Conservation (phyloP, 2,888 invertebrate genomes). For the Yponomeuta sedellus region DNA sequence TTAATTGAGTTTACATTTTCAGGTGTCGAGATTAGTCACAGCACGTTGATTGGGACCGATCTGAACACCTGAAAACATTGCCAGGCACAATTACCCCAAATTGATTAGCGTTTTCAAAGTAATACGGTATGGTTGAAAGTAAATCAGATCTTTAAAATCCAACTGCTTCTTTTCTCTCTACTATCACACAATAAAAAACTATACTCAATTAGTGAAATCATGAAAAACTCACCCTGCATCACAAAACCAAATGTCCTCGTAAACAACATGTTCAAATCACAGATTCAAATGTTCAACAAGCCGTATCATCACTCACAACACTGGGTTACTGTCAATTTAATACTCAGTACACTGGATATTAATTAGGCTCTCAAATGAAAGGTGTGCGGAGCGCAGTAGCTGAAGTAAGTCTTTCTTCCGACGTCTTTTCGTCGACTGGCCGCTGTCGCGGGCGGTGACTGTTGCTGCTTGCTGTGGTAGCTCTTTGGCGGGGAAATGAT, state of each 20-base stretch:
- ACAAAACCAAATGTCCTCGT: slow-evolving; percentile 50
- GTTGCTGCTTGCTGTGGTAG: neutral
- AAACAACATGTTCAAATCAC: slow-evolving; percentile 38
- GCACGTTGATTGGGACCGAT: too few relatives aligned
- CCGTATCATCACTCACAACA: slow-evolving; percentile 66
- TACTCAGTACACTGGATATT: slow-evolving; percentile 10
- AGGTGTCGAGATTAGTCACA: too few relatives aligned
- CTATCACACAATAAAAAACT: too few relatives aligned
- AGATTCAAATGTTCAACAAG: slow-evolving; percentile 34
- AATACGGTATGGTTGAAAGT: too few relatives aligned
- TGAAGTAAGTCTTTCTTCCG: neutral
- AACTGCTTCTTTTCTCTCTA: too few relatives aligned
- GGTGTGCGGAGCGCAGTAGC: neutral
- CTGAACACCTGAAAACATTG: too few relatives aligned
- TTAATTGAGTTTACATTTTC: too few relatives aligned
- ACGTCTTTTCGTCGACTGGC: slow-evolving; percentile 2
- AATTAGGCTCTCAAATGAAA: neutral
- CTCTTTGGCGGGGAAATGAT: neutral
- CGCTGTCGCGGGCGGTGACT: neutral
- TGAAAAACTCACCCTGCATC: slow-evolving; percentile 54
- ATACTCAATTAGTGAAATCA: neutral
- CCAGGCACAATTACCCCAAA: too few relatives aligned
- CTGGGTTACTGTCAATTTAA: slow-evolving; percentile 21
- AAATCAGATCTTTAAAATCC: too few relatives aligned
- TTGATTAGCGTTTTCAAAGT: too few relatives aligned